Base-by-base conservation (phyloP, 2,113 vertebrate species). In the Peucedramus taeniatus region DNA sequence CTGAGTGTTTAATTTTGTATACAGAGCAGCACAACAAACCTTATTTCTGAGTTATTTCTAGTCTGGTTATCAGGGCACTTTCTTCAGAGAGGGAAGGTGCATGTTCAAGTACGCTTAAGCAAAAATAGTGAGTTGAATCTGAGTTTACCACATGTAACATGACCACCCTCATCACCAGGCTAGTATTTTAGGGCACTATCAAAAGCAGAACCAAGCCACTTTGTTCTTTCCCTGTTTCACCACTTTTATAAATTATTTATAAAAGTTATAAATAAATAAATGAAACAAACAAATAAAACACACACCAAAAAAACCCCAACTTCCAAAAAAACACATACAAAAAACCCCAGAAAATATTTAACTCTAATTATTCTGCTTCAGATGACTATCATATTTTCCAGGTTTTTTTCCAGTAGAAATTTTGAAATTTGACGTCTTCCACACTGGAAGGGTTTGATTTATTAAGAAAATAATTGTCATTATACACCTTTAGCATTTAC, bases 1-100 rank as follows among this genome's bases (percentile, higher is more conserved):
- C 35, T 24, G 13, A 92, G 89, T 90, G 89, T 94, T 95, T 96
- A 86, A 75, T 90, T 93, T 84, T 70, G 42, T 78, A 89, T 60
- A 83, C 56, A 92, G 44, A 93, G 40, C 33, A 90, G 68, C 50
- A 83, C 35, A 96, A 89, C 56, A 63, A 65, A 81, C 42, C 60
- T 86, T 86, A 87, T 78, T 94, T 78, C 83, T 13, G 33, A 88
- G 64, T 86, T 92, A 83, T 53, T 93, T 81, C 80, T 78, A 92
- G 76, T 49, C 42, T 91, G 47, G 42, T 70, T 92, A 88, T 60
- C 47, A 63, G 17, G 86, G 27, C 33, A 16, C 33, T 92, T 90
- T 71, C 59, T 86, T 90, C 56, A 93, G 68, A 83, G 45, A 81
- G 7, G 4, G 35, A 31, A 92, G 33, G 7, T 51, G 24, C 6